Percentiles rank a stretch among this genome's conserved stretches.
phyloP scores from a whole-genome alignment of 2,113 vertebrate species.

The Rattus rattus region DNA sequence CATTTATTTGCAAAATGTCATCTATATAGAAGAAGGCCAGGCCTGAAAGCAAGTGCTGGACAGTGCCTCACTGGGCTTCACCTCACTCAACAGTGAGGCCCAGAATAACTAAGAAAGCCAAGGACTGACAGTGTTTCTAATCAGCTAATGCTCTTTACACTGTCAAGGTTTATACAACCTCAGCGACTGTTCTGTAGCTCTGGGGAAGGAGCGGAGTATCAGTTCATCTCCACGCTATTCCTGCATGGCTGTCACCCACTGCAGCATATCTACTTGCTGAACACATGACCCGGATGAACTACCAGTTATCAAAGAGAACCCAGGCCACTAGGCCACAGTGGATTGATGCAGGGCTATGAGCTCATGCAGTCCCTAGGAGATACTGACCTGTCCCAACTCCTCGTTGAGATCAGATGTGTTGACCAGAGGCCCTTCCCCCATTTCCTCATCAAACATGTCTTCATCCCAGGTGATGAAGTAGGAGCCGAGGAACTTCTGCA shows the following conservation, averaged over 20 bases:
- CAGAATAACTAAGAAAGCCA: fast-evolving
- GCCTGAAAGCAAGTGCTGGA: neutral
- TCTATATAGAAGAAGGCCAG: fast-evolving
- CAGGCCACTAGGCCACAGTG: neutral
- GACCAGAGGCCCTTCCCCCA: slow-evolving; percentile 94
- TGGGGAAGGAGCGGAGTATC: too few relatives aligned
- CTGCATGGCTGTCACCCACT: fast-evolving
- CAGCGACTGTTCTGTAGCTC: fast-evolving
- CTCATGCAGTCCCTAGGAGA: fast-evolving
- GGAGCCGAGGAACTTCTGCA: slow-evolving; percentile 99
- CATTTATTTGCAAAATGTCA: neutral
- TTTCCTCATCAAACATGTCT: slow-evolving; percentile 96
- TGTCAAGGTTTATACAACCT: neutral
- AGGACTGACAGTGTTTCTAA: fast-evolving
- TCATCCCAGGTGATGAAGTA: slow-evolving; percentile 99
- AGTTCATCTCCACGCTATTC: neutral
- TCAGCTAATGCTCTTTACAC: fast-evolving
- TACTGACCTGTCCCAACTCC: slow-evolving; percentile 95
- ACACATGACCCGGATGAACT: fast-evolving
- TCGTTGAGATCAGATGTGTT: slow-evolving; percentile 99
- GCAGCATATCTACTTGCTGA: too few relatives aligned
- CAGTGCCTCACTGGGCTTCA: neutral
- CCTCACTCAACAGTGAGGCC: fast-evolving
- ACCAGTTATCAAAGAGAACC: neutral
- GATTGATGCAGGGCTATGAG: neutral